Conservation (phyloP, 1,140 invertebrate genomes). For the Pseudoatta argentina region DNA sequence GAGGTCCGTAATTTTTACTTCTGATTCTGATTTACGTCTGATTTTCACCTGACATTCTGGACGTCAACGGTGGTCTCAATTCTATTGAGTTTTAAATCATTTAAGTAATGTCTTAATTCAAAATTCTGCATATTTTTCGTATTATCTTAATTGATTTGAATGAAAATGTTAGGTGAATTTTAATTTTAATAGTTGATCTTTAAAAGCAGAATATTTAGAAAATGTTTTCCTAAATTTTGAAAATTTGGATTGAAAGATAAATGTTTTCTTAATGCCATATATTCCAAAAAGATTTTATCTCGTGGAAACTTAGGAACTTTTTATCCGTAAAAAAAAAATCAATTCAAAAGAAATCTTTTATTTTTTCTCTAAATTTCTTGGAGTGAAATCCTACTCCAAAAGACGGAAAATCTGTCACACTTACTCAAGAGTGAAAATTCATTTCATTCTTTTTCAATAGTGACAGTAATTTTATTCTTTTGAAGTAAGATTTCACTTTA, state of each 20-base stretch:
- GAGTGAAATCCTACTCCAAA: no score
- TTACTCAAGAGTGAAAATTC: no score
- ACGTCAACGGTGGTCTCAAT: not conserved
- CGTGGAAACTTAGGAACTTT: not conserved
- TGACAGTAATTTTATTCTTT: no score
- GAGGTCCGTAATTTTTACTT: not conserved
- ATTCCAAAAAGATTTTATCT: not conserved
- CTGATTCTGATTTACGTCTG: no score
- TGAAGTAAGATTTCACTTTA: no score
- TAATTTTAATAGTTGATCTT: not conserved
- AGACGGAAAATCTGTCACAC: no score
- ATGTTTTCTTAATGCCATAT: not conserved
- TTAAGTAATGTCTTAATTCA: not conserved
- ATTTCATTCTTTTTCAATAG: no score
- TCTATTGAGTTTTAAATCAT: not conserved
- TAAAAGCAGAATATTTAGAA: not conserved
- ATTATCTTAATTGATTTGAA: not conserved
- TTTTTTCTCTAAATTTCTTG: no score
- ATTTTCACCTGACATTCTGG: constrained; percentile 17
- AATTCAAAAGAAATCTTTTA: not conserved
- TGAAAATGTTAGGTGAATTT: not conserved
- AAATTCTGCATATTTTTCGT: not conserved
- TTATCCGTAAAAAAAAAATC: not conserved
- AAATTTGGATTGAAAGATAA: not conserved
- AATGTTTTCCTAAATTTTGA: not conserved